Evolutionary conservation across 2,888 invertebrate species (phyloP).

Genomic region (Patella caerulea): DNA sequence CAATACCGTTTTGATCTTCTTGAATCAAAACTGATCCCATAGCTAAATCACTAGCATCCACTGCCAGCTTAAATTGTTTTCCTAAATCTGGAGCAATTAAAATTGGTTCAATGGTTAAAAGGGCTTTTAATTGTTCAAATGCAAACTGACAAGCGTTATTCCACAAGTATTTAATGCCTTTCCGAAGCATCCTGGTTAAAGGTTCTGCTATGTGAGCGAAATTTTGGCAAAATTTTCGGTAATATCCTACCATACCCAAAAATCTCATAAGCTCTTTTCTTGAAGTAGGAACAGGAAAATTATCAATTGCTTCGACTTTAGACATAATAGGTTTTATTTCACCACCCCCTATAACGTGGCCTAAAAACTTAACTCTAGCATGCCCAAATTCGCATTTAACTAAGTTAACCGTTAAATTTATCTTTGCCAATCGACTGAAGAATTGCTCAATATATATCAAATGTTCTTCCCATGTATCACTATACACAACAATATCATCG

Average conservation of each 20-base stretch:
- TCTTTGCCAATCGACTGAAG: background rate
- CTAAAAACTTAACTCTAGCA: conserved; percentile 32
- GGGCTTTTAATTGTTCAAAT: conserved; percentile 53
- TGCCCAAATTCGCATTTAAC: conserved; percentile 25
- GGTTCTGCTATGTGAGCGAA: conserved; percentile 28
- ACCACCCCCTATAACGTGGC: conserved; percentile 41
- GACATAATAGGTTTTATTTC: conserved; percentile 33
- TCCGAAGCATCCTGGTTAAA: conserved; percentile 19
- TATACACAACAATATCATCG: conserved; percentile 19
- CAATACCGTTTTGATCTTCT: conserved; percentile 34
- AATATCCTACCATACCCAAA: conserved; percentile 35
- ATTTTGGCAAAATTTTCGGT: conserved; percentile 35
- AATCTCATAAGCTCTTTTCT: conserved; percentile 36
- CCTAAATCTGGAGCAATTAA: conserved; percentile 25
- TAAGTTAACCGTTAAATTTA: conserved; percentile 22
- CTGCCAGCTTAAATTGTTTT: conserved; percentile 34
- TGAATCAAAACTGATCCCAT: conserved; percentile 43
- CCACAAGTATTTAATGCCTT: conserved; percentile 48
- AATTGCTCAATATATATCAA: conserved; percentile 3
- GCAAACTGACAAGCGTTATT: conserved; percentile 46
- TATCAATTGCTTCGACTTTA: conserved; percentile 27
- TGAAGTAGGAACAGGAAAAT: conserved; percentile 29
- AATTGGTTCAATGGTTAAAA: conserved; percentile 30
- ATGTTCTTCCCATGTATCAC: conserved; percentile 19
- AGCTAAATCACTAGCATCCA: conserved; percentile 47